phyloP scores from a whole-genome alignment of 1,140 invertebrate genomes.

The Drosophila azteca region DNA sequence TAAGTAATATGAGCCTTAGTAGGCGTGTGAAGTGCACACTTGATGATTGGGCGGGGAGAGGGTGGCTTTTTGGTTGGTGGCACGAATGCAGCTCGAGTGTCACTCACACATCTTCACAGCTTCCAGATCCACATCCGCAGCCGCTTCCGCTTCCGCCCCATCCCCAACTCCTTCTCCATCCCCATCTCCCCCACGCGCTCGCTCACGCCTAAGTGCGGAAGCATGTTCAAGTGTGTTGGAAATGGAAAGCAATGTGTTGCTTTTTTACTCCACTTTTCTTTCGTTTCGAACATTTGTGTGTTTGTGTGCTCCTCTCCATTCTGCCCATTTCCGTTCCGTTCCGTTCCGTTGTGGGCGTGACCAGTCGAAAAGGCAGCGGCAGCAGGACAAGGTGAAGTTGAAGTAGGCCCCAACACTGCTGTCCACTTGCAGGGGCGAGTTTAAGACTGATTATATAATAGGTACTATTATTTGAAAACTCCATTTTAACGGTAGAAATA shows the following conservation, averaged over 20 bases:
- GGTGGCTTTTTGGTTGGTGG: no score
- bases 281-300: slow-evolving; percentile 23
- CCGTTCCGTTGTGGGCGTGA: no score
- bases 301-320: slow-evolving; percentile 12
- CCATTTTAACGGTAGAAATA: no score
- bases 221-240: slow-evolving; percentile 79
- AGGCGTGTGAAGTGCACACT: slow-evolving; percentile 75
- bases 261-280: slow-evolving; percentile 8
- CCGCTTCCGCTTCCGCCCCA: slow-evolving; percentile 11
- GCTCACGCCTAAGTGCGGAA: slow-evolving; percentile 76
- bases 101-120: slow-evolving; percentile 53
- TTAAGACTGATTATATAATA: no score
- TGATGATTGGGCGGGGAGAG: slow-evolving; percentile 22
- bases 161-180: not conserved
- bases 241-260: slow-evolving; percentile 80
- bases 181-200: slow-evolving; percentile 3
- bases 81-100: slow-evolving; percentile 49
- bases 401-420: not conserved
- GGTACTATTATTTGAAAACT: no score
- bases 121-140: slow-evolving; percentile 3
- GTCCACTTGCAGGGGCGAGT: no score
- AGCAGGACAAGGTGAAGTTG: no score
- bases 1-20: slow-evolving; percentile 76
- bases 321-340: not conserved
- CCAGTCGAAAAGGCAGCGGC: no score